Evolutionary conservation across 2,113 vertebrate genomes (phyloP), one percentile per base, ranked within the genome.

Genomic region (Puntigrus tetrazona): DNA sequence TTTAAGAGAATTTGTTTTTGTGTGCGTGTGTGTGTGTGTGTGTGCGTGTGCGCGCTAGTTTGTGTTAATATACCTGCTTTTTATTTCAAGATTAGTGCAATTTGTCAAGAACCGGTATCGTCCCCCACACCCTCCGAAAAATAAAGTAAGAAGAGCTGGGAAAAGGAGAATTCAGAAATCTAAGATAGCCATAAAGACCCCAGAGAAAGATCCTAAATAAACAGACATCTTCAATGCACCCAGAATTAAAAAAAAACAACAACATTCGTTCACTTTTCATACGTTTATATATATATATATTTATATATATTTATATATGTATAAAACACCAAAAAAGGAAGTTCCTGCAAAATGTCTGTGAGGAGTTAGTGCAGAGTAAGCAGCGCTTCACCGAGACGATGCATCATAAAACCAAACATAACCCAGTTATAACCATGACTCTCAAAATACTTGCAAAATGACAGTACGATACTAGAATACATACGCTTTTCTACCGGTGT

Each of bases 271-370:
- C 94, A 94, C 92, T 92, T 94, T n/a, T 94, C 93, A 83, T 92
- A 94, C 92, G 92, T 52, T 65, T 81, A 80, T 83, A 93, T 93
- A 94, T 93, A 93, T 90, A 94, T 47, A 47, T 47, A 93, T 90
- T 94, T 47, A 47, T 47, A 52, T 52, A 52, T 52, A 57, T 93
- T 50, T 84, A 84, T 85, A 93, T 92, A 91, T 89, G 91, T 94
- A 94, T 93, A 94, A 93, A 94, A 94, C 93, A 94, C 92, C 92
- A 92, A 93, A 93, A 93, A 93, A 90, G 87, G 92, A 91, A 91
- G 88, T 93, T 88, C 73, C 91, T 91, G 93, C 86, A 87, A 87
- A 89, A 86, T 91, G 90, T 92, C 89, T 93, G 94, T 94, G 94
- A 92, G 93, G 92, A 92, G 91, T 91, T 94, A 95, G 91, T 92